A percentile compares a stretch with the other conserved stretches of the same genome.
phyloP scores from a whole-genome alignment of 2,888 invertebrate genomes.

The Mythimna ferrago region DNA sequence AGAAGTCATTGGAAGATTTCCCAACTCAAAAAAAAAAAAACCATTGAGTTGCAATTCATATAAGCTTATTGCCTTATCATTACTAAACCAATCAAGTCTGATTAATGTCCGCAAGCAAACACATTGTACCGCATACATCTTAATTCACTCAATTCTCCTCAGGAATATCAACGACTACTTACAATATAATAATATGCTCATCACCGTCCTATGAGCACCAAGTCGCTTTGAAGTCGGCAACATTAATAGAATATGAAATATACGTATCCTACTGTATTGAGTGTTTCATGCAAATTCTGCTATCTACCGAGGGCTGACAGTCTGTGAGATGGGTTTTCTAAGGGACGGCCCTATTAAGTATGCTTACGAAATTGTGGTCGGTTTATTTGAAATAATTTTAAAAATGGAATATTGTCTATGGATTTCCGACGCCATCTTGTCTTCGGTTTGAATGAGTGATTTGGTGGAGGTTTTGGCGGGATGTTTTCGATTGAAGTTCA shows the following conservation, averaged over 20 bases:
- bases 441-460: conserved; percentile 21
- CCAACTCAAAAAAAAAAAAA: too few species aligned
- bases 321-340: conserved; percentile 61
- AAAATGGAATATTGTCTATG: conserved; percentile 36
- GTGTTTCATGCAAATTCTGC: conserved; percentile 73
- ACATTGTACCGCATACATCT: conserved; percentile 26
- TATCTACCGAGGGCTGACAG: conserved; percentile 64
- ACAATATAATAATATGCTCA: conserved; percentile 20
- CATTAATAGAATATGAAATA: conserved; percentile 76
- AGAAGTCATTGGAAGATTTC: too few species aligned
- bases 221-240: conserved; percentile 55
- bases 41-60: neutral
- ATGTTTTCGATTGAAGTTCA: too few species aligned
- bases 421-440: conserved; percentile 40
- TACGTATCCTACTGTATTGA: conserved; percentile 56
- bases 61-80: conserved; percentile 22
- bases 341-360: conserved; percentile 56
- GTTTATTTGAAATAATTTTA: conserved; percentile 56
- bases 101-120: conserved; percentile 26
- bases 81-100: conserved; percentile 21
- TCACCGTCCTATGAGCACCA: conserved; percentile 22
- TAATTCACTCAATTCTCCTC: conserved; percentile 11
- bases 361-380: conserved; percentile 46
- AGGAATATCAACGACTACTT: conserved; percentile 25
- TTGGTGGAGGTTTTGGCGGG: neutral